Conservation (phyloP, 2,797 vertebrate species). For the Acridotheres tristis region DNA sequence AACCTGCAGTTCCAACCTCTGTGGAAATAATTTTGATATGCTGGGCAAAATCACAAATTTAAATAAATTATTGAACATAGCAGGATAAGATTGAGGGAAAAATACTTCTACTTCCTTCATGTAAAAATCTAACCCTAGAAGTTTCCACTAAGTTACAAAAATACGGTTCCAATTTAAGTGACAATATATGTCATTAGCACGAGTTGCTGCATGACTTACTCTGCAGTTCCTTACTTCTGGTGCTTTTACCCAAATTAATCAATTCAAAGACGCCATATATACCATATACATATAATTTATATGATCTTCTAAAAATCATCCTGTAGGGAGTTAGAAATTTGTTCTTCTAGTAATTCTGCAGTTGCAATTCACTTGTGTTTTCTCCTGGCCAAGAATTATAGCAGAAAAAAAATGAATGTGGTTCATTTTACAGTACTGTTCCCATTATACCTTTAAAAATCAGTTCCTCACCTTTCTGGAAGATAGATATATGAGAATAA, state of each 20-base stretch:
- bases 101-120: background rate
- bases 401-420: background rate
- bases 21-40: background rate
- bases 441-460: background rate
- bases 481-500: background rate
- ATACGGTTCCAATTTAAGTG: background rate
- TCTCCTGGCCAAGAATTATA: background rate
- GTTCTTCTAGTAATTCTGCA: background rate
- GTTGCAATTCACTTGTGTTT: background rate
- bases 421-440: background rate
- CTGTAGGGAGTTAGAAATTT: background rate
- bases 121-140: background rate
- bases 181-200: accelerated
- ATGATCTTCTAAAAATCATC: background rate
- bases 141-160: background rate
- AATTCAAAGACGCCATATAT: background rate
- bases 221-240: background rate
- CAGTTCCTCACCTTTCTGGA: background rate
- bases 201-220: background rate
- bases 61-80: background rate
- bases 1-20: background rate
- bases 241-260: background rate
- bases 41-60: background rate
- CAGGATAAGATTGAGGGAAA: background rate
- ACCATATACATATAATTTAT: background rate